Conservation (phyloP, 2,113 vertebrate species). For the Sapajus apella region DNA sequence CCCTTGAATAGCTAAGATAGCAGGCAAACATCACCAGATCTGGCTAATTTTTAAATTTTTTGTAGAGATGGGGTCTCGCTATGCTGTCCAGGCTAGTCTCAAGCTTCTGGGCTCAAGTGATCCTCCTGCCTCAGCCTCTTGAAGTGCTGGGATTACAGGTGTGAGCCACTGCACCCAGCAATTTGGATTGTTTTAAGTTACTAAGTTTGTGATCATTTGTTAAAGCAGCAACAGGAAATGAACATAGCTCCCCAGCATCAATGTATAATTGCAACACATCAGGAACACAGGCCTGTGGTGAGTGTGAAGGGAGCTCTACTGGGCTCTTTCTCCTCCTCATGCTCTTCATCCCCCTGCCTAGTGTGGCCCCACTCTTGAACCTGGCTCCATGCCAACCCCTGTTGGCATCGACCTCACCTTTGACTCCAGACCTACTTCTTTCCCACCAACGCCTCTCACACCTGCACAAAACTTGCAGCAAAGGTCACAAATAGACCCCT, state of each 20-base stretch:
- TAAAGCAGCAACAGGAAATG: background rate
- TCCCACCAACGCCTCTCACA: background rate
- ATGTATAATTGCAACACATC: rapidly evolving
- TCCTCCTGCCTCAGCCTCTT: too few species aligned
- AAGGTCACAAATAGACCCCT: background rate
- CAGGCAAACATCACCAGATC: too few species aligned
- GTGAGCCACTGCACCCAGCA: too few species aligned
- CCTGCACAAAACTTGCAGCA: background rate
- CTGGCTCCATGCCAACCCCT: background rate
- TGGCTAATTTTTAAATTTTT: too few species aligned
- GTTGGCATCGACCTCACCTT: background rate
- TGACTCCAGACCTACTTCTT: background rate
- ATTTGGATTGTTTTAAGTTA: background rate
- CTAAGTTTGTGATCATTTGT: background rate
- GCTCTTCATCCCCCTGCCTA: background rate
- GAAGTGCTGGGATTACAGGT: too few species aligned
- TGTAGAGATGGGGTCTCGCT: too few species aligned
- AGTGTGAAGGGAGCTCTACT: too few species aligned
- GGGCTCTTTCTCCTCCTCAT: too few species aligned
- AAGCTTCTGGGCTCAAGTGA: too few species aligned
- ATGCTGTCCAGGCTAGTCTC: too few species aligned
- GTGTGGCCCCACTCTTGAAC: background rate
- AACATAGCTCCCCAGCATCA: background rate
- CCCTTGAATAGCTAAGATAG: too few species aligned
- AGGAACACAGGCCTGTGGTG: background rate